Evolutionary conservation across 2,888 invertebrate genomes (phyloP).

Genomic region (Ophion obscuratus): DNA sequence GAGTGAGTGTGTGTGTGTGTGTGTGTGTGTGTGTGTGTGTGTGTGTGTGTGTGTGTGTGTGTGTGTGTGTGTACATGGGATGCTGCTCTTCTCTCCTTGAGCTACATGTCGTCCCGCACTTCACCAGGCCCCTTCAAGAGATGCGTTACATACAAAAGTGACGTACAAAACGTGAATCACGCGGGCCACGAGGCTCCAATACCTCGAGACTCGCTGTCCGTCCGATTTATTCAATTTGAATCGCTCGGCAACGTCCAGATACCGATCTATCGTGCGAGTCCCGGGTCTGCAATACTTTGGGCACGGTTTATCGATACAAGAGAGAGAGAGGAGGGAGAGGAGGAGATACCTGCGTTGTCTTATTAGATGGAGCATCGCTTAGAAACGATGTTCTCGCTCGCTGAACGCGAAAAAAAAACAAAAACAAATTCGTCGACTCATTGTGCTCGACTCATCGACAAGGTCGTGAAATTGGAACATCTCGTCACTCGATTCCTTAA

Average conservation of each 20-base stretch:
- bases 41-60: too few species aligned
- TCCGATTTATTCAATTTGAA: conserved; percentile 78
- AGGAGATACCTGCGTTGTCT: conserved; percentile 10
- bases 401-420: background rate
- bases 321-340: background rate
- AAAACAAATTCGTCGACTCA: conserved; percentile 46
- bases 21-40: too few species aligned
- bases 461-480: conserved; percentile 58
- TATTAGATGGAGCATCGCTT: conserved; percentile 7
- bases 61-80: too few species aligned
- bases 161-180: conserved; percentile 41
- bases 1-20: background rate
- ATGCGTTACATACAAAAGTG: conserved; percentile 18
- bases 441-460: conserved; percentile 16
- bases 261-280: conserved; percentile 64
- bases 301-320: background rate
- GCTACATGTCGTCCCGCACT: conserved; percentile 18
- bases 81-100: conserved; percentile 27
- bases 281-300: conserved; percentile 17
- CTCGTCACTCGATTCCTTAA: background rate
- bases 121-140: conserved; percentile 4
- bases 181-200: conserved; percentile 9
- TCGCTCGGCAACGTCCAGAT: conserved; percentile 51
- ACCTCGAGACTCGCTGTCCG: conserved; percentile 51
- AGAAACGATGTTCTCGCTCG: conserved; percentile 22